Conservation (phyloP, 2,797 vertebrate genomes). For the Sebastes oblongus region DNA sequence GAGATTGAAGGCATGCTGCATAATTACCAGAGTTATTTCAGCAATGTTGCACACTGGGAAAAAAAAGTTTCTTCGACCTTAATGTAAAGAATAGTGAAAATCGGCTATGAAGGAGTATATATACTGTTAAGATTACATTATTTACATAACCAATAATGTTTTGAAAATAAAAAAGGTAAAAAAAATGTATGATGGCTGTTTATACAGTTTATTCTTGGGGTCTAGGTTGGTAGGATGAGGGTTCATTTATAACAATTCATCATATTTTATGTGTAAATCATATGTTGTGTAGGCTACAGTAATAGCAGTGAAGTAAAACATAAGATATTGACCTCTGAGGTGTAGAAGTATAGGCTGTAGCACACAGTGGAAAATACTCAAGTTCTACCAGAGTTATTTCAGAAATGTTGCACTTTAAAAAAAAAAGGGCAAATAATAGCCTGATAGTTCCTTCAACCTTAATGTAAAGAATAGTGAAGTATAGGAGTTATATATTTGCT, state of each 20-base stretch:
- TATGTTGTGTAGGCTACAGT: too few relatives aligned
- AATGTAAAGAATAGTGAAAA: not conserved
- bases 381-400: constrained; percentile 15
- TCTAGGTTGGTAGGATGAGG: too few relatives aligned
- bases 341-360: too few relatives aligned
- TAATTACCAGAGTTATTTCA: constrained; percentile 29
- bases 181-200: too few relatives aligned
- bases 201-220: too few relatives aligned
- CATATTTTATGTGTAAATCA: too few relatives aligned
- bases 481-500: not conserved
- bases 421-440: too few relatives aligned
- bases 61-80: not conserved
- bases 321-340: too few relatives aligned
- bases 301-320: too few relatives aligned
- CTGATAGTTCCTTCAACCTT: not conserved
- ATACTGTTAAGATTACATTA: not conserved
- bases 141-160: too few relatives aligned
- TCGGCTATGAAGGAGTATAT: not conserved
- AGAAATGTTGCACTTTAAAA: not conserved
- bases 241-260: too few relatives aligned
- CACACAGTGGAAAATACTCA: not conserved
- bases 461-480: not conserved
- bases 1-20: constrained; percentile 36
- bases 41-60: not conserved
- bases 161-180: too few relatives aligned